A percentile compares a stretch with the other conserved stretches of the same genome.
Conservation (phyloP, 2,797 vertebrate genomes). For the Acipenser ruthenus region DNA sequence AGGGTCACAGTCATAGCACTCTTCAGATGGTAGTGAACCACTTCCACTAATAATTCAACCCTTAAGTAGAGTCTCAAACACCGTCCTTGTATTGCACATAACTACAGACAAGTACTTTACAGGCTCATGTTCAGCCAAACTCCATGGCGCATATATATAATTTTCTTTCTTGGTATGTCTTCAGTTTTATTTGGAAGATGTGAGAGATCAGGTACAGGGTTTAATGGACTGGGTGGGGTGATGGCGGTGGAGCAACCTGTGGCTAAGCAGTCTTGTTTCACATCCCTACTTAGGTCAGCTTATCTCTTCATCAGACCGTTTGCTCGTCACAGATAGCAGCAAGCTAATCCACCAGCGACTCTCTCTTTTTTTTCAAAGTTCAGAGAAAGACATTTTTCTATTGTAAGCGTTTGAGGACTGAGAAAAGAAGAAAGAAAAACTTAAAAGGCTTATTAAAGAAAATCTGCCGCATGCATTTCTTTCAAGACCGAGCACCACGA, state of each 20-base stretch:
- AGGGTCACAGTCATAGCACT: not conserved
- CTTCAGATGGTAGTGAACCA: not conserved
- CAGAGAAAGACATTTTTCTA: too few species aligned
- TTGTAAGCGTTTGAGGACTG: too few species aligned
- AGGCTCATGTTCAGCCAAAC: too few species aligned
- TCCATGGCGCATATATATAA: too few species aligned
- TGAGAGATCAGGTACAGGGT: not conserved
- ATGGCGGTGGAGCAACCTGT: not conserved
- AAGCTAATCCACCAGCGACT: not conserved
- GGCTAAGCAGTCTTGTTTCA: not conserved
- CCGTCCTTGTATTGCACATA: not conserved
- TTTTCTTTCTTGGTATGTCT: constrained; percentile 1
- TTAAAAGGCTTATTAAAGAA: too few species aligned
- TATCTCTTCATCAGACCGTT: constrained; percentile 8
- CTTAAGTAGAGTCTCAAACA: not conserved
- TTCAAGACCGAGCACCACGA: too few species aligned
- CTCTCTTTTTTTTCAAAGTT: not conserved
- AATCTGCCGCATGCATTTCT: too few species aligned
- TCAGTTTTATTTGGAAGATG: constrained; percentile 2
- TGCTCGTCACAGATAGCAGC: not conserved
- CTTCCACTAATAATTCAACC: not conserved
- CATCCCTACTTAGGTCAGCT: constrained; percentile 5
- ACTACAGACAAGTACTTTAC: too few species aligned
- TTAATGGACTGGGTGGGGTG: not conserved
- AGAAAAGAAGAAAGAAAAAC: too few species aligned